Percentiles rank a stretch among this genome's conserved stretches.
These are phyloP conservation scores for Emydura subglobosa DNA, from an alignment of 2,113 vertebrate species.

Conservation along the genomic window DNA sequence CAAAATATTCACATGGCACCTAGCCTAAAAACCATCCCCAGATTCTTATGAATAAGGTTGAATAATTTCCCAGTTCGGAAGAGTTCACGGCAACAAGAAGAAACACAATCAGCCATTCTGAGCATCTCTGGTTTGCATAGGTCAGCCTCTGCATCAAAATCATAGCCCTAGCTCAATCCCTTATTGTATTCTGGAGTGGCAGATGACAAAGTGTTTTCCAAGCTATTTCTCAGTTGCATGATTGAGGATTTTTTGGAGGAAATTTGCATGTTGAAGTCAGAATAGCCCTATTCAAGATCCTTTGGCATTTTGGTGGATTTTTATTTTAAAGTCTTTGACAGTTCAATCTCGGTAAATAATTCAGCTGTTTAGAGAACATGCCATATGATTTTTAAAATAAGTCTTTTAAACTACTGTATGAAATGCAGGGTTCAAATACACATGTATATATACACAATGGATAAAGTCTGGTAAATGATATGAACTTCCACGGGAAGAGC, in stretches of 20 bases:
- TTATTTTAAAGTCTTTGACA: slow-evolving; percentile 51
- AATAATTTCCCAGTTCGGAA: not conserved
- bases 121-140: not conserved
- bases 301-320: slow-evolving; percentile 53
- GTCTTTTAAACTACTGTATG: slow-evolving; percentile 18
- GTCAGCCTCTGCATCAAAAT: not conserved
- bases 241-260: slow-evolving; percentile 22
- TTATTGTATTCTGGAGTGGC: not conserved
- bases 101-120: not conserved
- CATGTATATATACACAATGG: not conserved
- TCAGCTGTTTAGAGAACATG: slow-evolving; percentile 51
- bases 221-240: slow-evolving; percentile 12
- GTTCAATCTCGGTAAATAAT: slow-evolving; percentile 62
- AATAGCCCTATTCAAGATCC: not conserved
- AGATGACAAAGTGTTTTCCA: slow-evolving; percentile 31
- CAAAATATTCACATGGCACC: not conserved
- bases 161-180: not conserved
- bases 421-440: slow-evolving; percentile 52
- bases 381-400: slow-evolving; percentile 58
- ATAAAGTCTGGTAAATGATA: not conserved
- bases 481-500: not conserved
- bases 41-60: not conserved
- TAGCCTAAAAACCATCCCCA: too few relatives aligned
- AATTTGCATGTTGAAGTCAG: slow-evolving; percentile 35
- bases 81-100: not conserved